These are phyloP conservation scores for Lucilia cuprina DNA, from an alignment of 1,140 invertebrate genomes.

Conservation along the genomic window DNA sequence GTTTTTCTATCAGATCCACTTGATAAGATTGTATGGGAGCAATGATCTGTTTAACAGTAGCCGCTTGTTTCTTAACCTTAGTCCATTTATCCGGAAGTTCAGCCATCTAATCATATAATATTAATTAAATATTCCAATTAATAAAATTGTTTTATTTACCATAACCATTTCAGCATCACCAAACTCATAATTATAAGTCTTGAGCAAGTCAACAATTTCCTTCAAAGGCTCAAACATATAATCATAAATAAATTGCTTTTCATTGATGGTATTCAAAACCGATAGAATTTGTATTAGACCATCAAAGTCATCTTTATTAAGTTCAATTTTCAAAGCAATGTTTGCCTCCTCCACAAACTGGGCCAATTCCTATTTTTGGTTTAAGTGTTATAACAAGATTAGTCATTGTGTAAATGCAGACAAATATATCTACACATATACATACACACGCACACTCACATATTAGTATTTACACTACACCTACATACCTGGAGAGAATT, in stretches of 20 bases:
- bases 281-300: constrained; percentile 65
- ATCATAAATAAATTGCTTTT: constrained; percentile 68
- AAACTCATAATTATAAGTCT: constrained; percentile 78
- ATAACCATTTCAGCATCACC: constrained; percentile 70
- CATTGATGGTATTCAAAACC: constrained; percentile 69
- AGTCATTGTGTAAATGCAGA: not conserved
- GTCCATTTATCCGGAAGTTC: constrained; percentile 89
- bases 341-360: constrained; percentile 69
- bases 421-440: not conserved
- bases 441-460: not conserved
- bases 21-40: constrained; percentile 76
- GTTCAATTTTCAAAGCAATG: constrained; percentile 65
- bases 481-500: constrained; percentile 51
- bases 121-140: not conserved
- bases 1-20: constrained; percentile 69
- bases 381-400: not conserved
- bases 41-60: constrained; percentile 85
- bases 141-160: constrained; percentile 54
- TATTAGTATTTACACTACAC: not conserved
- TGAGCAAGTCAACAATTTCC: constrained; percentile 77
- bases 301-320: constrained; percentile 73
- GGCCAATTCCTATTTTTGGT: constrained; percentile 64
- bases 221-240: constrained; percentile 84
- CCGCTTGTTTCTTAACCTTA: constrained; percentile 82
- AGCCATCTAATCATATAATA: constrained; percentile 63